phyloP scores from a whole-genome alignment of 1,140 invertebrate species.

The Ips typographus region DNA sequence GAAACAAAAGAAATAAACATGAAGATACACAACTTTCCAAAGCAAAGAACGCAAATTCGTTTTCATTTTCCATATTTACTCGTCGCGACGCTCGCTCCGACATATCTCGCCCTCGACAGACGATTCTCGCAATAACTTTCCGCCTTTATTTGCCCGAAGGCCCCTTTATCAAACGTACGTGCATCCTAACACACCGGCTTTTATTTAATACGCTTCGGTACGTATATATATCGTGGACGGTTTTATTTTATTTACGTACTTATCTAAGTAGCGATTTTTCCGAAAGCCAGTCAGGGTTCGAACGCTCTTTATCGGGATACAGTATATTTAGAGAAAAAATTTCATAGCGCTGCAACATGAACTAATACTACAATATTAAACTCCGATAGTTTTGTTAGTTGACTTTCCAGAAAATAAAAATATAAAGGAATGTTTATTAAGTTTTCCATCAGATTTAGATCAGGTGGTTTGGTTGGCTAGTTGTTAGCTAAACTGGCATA shows the following conservation, averaged over 20 bases:
- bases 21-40: background rate
- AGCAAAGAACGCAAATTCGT: background rate
- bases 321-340: constrained; percentile 20
- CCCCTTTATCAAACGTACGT: constrained; percentile 24
- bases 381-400: too few relatives aligned
- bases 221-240: constrained; percentile 7
- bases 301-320: constrained; percentile 29
- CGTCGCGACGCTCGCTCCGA: background rate
- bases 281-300: constrained; percentile 24
- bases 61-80: constrained; percentile 10
- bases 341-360: too few relatives aligned
- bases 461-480: too few relatives aligned
- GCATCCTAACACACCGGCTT: constrained; percentile 14
- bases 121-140: constrained; percentile 14
- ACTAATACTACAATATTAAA: too few relatives aligned
- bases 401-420: too few relatives aligned
- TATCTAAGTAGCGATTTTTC: constrained; percentile 34
- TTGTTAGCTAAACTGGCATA: too few relatives aligned
- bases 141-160: constrained; percentile 14
- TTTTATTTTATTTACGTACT: constrained; percentile 31
- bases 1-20: constrained; percentile 7
- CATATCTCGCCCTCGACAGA: constrained; percentile 13
- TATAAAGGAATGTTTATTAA: too few relatives aligned
- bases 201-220: constrained; percentile 24
- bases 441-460: too few relatives aligned